Percentiles rank a stretch among this genome's conserved stretches.
phyloP scores from a whole-genome alignment of 2,113 vertebrate genomes.

The Chunga burmeisteri region DNA sequence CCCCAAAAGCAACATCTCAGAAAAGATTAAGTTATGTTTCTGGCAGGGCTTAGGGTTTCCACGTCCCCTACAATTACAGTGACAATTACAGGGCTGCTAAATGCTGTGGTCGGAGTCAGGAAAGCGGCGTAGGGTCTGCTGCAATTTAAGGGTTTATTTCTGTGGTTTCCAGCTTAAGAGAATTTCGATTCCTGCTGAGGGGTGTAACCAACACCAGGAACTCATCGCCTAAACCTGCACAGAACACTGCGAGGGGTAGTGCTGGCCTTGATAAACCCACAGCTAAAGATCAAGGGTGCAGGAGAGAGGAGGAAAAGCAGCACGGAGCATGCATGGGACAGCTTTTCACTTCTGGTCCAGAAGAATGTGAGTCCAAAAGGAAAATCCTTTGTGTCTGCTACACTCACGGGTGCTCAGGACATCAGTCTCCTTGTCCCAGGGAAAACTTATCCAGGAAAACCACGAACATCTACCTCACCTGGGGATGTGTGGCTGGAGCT shows the following conservation, averaged over 20 bases:
- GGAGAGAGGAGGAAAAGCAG: neutral
- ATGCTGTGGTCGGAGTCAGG: neutral
- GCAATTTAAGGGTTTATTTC: neutral
- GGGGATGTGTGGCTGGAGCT: neutral
- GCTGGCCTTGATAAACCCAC: neutral
- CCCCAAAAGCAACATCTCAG: neutral
- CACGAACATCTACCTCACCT: neutral
- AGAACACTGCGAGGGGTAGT: neutral
- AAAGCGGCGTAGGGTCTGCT: neutral
- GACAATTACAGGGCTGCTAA: constrained; percentile 17
- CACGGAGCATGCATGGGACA: neutral
- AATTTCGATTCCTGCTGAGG: neutral
- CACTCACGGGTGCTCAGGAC: neutral
- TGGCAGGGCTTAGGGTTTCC: constrained; percentile 25
- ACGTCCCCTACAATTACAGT: constrained; percentile 7
- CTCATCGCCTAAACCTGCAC: neutral
- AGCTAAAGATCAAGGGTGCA: neutral
- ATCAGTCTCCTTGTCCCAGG: neutral
- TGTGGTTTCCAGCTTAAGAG: neutral
- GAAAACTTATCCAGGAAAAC: neutral
- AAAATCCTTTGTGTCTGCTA: neutral
- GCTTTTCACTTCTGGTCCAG: neutral
- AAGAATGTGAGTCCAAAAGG: neutral
- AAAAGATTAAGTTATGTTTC: constrained; percentile 1
- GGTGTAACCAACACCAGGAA: neutral